Conservation (phyloP, 2,113 vertebrate species). For the Ctenodactylus gundi region DNA sequence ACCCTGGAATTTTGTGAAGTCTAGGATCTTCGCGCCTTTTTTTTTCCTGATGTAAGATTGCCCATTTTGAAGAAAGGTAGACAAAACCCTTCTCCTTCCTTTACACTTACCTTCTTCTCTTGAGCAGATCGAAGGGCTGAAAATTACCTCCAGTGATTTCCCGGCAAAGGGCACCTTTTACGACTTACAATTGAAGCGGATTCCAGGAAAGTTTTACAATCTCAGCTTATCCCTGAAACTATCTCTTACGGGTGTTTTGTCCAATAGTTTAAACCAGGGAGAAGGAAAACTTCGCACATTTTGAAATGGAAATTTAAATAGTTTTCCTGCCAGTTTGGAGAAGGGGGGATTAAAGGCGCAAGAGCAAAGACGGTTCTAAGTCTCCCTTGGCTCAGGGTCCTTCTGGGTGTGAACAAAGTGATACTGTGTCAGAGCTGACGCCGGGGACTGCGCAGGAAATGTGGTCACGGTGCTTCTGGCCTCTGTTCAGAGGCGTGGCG, state of each 20-base stretch:
- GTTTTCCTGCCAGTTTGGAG: not conserved
- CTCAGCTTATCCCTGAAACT: not conserved
- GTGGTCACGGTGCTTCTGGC: not conserved
- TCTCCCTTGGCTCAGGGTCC: not conserved
- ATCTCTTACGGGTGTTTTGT: not conserved
- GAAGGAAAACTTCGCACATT: not conserved
- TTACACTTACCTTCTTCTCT: not conserved
- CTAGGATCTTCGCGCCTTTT: not conserved
- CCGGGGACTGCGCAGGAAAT: not conserved
- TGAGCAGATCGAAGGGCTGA: not conserved
- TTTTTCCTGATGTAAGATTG: not conserved
- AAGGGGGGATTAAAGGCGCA: not conserved
- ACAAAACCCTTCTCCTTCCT: not conserved
- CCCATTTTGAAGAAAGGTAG: not conserved
- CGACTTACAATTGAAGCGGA: not conserved
- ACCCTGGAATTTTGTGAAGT: not conserved
- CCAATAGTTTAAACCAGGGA: not conserved
- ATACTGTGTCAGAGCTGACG: not conserved
- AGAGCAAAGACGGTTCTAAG: not conserved
- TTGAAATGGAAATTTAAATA: conserved; percentile 16
- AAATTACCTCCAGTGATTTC: not conserved
- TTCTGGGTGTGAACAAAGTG: not conserved
- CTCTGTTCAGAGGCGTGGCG: not conserved
- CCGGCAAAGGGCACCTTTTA: not conserved
- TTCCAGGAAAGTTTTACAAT: not conserved